A percentile compares a stretch with the other conserved stretches of the same genome.
phyloP scores from a whole-genome alignment of 2,113 vertebrate genomes.

The Nanger granti region DNA sequence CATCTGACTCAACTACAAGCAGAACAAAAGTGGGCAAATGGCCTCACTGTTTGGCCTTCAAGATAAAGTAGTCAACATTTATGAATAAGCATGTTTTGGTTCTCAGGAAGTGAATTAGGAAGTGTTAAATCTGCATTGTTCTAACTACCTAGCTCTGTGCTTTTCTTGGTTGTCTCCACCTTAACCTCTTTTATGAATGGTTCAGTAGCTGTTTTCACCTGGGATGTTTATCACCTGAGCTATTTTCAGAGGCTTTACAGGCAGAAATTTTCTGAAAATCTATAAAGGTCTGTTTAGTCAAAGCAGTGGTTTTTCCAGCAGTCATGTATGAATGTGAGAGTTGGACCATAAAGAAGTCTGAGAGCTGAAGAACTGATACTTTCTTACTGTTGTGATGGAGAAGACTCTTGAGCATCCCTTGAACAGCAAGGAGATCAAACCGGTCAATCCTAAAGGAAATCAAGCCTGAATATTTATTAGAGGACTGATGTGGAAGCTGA shows the following conservation, averaged over 20 bases:
- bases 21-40: background rate
- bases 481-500: background rate
- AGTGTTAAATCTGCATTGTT: background rate
- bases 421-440: background rate
- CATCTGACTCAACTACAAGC: background rate
- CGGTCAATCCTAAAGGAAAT: background rate
- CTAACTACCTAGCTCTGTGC: background rate
- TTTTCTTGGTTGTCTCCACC: background rate
- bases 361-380: background rate
- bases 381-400: background rate
- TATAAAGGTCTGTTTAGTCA: background rate
- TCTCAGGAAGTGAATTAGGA: background rate
- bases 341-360: background rate
- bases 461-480: background rate
- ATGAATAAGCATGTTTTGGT: background rate
- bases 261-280: slow-evolving; percentile 20
- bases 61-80: slow-evolving; percentile 21
- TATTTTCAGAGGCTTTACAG: slow-evolving; percentile 32
- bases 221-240: background rate
- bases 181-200: background rate
- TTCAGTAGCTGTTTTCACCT: background rate
- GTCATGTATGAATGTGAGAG: background rate
- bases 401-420: background rate
- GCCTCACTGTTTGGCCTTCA: slow-evolving; percentile 27
- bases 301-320: background rate